These are phyloP conservation scores for Stenolophus ochropezus DNA, from an alignment of 2,888 invertebrate genomes.

Conservation along the genomic window DNA sequence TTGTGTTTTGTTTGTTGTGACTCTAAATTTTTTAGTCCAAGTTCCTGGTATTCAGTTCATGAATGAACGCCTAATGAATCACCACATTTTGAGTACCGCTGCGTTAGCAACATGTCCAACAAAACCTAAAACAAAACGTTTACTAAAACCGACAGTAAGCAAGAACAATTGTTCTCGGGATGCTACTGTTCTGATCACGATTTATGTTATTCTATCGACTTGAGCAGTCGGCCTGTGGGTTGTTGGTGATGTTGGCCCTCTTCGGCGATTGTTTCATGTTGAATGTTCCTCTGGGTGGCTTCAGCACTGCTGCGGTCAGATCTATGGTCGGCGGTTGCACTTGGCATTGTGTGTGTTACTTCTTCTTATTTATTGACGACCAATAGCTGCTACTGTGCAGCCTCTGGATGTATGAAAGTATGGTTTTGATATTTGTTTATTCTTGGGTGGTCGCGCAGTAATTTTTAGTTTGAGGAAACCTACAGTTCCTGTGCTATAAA, in stretches of 20 bases:
- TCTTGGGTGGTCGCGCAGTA: constrained; percentile 20
- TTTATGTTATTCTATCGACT: constrained; percentile 71
- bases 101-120: constrained; percentile 45
- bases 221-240: constrained; percentile 65
- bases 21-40: background rate
- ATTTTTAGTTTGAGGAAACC: constrained; percentile 21
- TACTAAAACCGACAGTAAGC: constrained; percentile 72
- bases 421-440: constrained; percentile 42
- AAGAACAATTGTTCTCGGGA: constrained; percentile 73
- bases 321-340: constrained; percentile 70
- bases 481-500: background rate
- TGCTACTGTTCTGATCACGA: constrained; percentile 72
- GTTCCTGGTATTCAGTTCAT: background rate
- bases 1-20: background rate
- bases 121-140: constrained; percentile 69
- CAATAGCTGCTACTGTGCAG: constrained; percentile 69
- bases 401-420: constrained; percentile 17
- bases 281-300: constrained; percentile 64
- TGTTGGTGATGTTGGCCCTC: constrained; percentile 63
- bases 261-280: constrained; percentile 66
- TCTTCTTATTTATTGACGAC: constrained; percentile 72
- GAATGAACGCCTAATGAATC: constrained; percentile 14
- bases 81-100: constrained; percentile 49
- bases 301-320: constrained; percentile 67
- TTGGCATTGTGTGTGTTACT: constrained; percentile 70